These are phyloP conservation scores for Enchytraeus crypticus DNA, from an alignment of 2,888 invertebrate genomes.

Conservation along the genomic window DNA sequence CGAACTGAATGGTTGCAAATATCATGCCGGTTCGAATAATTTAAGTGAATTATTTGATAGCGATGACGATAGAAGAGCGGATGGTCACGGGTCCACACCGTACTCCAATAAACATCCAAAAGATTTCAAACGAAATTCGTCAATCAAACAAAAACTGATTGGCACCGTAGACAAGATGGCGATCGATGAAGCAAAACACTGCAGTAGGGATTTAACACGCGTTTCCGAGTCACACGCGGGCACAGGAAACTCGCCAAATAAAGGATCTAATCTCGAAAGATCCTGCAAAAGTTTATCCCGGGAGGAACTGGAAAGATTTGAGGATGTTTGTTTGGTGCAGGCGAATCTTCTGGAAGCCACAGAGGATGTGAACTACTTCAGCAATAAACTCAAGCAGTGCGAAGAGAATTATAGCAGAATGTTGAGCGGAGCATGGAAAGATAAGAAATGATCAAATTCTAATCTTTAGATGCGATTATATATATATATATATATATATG, in stretches of 20 bases:
- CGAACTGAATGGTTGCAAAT: too few species aligned
- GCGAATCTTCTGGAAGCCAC: constrained; percentile 43
- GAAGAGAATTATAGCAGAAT: constrained; percentile 35
- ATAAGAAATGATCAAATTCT: too few species aligned
- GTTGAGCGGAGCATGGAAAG: neutral
- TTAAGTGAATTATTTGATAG: too few species aligned
- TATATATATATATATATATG: too few species aligned
- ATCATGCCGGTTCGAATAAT: too few species aligned
- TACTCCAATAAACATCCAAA: neutral
- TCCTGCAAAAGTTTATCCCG: constrained; percentile 31
- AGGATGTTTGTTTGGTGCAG: constrained; percentile 41
- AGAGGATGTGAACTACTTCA: constrained; percentile 39
- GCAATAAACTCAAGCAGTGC: constrained; percentile 35
- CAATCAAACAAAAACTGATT: too few species aligned
- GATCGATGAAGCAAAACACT: too few species aligned
- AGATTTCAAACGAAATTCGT: too few species aligned
- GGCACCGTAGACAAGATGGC: neutral
- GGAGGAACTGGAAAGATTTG: constrained; percentile 33
- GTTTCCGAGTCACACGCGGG: neutral
- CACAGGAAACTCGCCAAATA: neutral
- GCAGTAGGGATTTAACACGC: neutral
- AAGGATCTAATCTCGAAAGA: too few species aligned
- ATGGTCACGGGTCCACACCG: neutral
- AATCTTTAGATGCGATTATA: too few species aligned
- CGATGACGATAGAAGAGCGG: neutral